phyloP scores from a whole-genome alignment of 1,140 invertebrate species.

The Drosophila tsacasi region DNA sequence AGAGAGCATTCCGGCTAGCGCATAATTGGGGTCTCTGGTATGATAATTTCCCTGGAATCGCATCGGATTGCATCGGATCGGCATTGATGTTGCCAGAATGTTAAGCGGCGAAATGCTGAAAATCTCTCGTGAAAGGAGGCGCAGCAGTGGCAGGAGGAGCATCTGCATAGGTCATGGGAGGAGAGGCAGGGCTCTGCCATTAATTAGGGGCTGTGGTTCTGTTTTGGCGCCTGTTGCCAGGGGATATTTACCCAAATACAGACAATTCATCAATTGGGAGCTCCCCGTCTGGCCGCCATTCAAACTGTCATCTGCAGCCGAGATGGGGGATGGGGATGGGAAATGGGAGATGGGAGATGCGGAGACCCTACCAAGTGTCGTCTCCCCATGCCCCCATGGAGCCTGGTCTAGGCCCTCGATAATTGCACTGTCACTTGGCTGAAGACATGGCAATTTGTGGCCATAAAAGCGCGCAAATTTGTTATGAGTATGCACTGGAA shows the following conservation, averaged over 20 bases:
- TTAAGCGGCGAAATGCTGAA: constrained; percentile 48
- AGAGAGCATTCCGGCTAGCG: constrained; percentile 56
- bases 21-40: constrained; percentile 73
- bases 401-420: constrained; percentile 61
- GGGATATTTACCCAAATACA: constrained; percentile 62
- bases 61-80: constrained; percentile 46
- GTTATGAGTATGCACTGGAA: constrained; percentile 61
- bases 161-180: constrained; percentile 12
- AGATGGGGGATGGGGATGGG: background rate
- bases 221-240: constrained; percentile 50
- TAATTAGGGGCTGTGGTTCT: constrained; percentile 30
- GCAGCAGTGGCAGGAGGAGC: background rate
- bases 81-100: constrained; percentile 62
- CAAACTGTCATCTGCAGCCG: constrained; percentile 76
- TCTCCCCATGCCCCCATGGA: constrained; percentile 5
- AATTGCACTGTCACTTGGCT: constrained; percentile 82
- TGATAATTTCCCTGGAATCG: constrained; percentile 65
- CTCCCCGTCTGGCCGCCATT: constrained; percentile 41
- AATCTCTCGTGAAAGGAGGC: constrained; percentile 16
- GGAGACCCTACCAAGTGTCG: constrained; percentile 38
- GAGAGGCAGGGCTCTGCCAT: constrained; percentile 11
- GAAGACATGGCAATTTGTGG: constrained; percentile 83
- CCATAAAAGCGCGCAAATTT: constrained; percentile 83
- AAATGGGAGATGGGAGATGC: background rate
- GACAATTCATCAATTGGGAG: constrained; percentile 79